phyloP scores from a whole-genome alignment of 2,888 invertebrate genomes.

The Tetramorium bicarinatum region DNA sequence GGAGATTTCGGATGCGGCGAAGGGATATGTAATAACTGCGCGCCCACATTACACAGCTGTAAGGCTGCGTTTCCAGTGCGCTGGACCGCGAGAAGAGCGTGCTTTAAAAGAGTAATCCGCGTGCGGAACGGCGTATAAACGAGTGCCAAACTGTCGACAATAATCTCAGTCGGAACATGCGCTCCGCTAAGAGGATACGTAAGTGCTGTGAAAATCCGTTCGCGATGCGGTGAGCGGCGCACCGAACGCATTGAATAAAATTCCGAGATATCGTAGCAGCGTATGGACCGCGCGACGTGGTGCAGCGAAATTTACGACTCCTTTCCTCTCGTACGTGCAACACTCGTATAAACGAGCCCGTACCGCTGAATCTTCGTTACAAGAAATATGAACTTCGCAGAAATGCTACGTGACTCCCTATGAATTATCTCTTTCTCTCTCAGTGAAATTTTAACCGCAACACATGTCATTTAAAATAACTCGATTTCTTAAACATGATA shows the following conservation, averaged over 20 bases:
- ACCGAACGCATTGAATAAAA: conserved; percentile 36
- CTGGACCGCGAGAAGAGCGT: conserved; percentile 6
- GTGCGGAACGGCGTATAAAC: conserved; percentile 7
- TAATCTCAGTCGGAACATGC: conserved; percentile 31
- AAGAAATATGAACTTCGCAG: conserved; percentile 36
- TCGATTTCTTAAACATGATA: conserved; percentile 4
- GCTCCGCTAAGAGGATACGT: neutral
- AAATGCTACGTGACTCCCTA: conserved; percentile 15
- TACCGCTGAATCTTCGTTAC: conserved; percentile 28
- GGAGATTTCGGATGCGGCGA: neutral
- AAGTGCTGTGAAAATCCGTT: conserved; percentile 38
- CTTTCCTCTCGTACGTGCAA: conserved; percentile 29
- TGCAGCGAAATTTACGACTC: conserved; percentile 29
- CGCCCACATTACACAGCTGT: neutral
- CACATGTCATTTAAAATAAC: neutral
- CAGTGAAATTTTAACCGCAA: conserved; percentile 6
- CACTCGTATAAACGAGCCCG: conserved; percentile 27
- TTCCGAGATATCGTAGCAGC: conserved; percentile 17
- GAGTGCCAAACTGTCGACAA: conserved; percentile 42
- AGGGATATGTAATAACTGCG: conserved; percentile 2
- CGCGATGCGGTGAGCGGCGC: conserved; percentile 1
- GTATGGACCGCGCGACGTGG: conserved; percentile 7
- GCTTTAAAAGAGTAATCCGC: conserved; percentile 31
- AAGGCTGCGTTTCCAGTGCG: neutral
- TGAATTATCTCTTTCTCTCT: conserved; percentile 6